Evolutionary conservation across 2,113 vertebrate species (phyloP), one percentile per base, ranked within the genome.

Genomic region (Sciurus niger): DNA sequence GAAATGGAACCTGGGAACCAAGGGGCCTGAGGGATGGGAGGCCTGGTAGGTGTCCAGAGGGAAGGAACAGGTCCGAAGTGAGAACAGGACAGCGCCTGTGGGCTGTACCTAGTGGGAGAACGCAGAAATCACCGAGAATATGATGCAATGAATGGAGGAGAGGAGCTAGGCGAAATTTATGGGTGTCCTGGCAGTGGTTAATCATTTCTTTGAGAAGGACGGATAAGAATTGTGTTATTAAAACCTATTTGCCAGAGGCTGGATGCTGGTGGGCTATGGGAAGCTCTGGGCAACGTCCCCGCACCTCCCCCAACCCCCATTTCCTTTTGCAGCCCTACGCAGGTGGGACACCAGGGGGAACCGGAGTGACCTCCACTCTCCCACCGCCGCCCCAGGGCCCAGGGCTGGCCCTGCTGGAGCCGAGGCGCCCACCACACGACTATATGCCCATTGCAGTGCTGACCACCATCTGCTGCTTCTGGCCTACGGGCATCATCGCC

Each of bases 391-490:
- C 99, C 95, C 99, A 99, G 98, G 99, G 99, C 2, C 98, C 99
- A 7, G 99, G 99, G 76, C 98, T 99, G 90, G 99, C 99, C 85
- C 97, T 99, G 40, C 98, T 99, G 99, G 99, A 99, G 97, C 98
- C 99, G 0, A 99, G 99, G 8, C 99, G 99, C 58, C 99, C 99
- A 0, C 99, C 99, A 0, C 99, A 99, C n/a, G 99, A 99, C 98
- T 99, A 99, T 98, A 99, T 99, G 98, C 99, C 99, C 98, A 99
- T 99, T 34, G 99, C 99, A 0, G 99, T 99, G 96, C 98, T 99
- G 97, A 99, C 99, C 97, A 99, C 99, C 34, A 99, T 99, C 97
- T 99, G 99, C 98, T 99, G 99, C 98, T 99, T 99, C 98, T 99
- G 99, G 99, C 99, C 99, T 4, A 99, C 99, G 0, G 99, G 99